These are phyloP conservation scores for Herpetotheres cachinnans DNA, from an alignment of 2,113 vertebrate genomes.

Conservation along the genomic window DNA sequence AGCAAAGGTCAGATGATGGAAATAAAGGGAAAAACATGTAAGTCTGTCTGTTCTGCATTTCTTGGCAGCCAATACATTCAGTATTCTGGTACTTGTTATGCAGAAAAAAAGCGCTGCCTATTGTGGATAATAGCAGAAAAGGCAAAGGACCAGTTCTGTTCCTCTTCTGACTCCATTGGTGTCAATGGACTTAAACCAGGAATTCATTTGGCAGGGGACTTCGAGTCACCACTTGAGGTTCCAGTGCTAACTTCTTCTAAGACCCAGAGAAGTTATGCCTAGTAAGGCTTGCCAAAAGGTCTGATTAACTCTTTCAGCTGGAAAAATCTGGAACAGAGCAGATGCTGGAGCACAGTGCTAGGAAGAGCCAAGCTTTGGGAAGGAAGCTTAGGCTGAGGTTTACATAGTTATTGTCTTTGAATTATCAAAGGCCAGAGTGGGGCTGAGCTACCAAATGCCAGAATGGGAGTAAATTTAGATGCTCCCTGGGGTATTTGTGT, in stretches of 20 bases:
- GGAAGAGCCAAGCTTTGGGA: neutral
- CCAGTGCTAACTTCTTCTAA: neutral
- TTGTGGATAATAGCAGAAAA: constrained; percentile 27
- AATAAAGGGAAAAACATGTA: constrained; percentile 56
- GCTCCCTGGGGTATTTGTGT: neutral
- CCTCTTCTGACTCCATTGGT: neutral
- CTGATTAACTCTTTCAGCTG: neutral
- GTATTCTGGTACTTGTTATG: constrained; percentile 59
- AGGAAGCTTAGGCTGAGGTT: constrained; percentile 7
- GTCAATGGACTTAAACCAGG: neutral
- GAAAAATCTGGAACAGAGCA: neutral
- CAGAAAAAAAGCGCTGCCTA: constrained; percentile 45
- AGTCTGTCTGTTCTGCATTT: constrained; percentile 52
- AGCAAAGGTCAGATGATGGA: constrained; percentile 63
- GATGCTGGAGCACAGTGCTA: neutral
- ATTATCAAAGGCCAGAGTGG: neutral
- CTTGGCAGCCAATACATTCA: constrained; percentile 38
- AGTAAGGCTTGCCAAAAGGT: neutral
- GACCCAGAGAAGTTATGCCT: neutral
- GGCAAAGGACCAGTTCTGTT: neutral
- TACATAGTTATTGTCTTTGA: neutral
- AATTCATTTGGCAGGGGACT: neutral
- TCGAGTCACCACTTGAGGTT: neutral
- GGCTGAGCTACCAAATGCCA: neutral
- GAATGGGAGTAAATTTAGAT: neutral